Base-by-base conservation (phyloP, 2,888 invertebrate species). In the Meliscaeva auricollis region DNA sequence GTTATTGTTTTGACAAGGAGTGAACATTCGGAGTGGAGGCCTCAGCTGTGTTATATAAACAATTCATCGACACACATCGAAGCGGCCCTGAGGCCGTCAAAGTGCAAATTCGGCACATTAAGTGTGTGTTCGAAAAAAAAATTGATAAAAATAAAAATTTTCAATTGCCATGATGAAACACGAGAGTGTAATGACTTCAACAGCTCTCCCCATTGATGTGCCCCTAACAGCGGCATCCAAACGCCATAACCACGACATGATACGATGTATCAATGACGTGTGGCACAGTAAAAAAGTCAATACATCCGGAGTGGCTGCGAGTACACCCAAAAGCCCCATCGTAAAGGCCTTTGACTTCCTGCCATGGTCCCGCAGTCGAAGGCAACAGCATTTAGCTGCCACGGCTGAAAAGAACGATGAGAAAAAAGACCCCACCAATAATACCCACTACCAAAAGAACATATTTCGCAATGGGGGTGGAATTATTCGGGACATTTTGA, bases 301-400 rank as follows among this genome's bases (percentile, higher is more conserved):
- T 64, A 64, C 64, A 32, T 41, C 64, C 30, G 52, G 13, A 17
- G 41, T 68, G 15, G 73, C 54, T 74, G 20, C 82, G 69, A 88
- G 38, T 56, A 54, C 87, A 15, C 87, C 90, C 11, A 90, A 90
- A 26, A 91, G 91, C 81, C 91, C 92, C 73, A 91, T 92, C 7
- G 91, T 90, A 70, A 92, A 91, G 87, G 91, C 92, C 46, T 91
- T 92, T 72, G 92, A 92, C 69, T 92, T 92, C 62, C 88, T 92
- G 13, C 91, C 91, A 38, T 92, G 92, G 92, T 79, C 90, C 11
- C 89, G 90, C 50, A 90, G 88, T 73, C 90, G 88, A 83, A 91
- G 89, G 73, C 84, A 70, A 38, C 77, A 69, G 26, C 87, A 85
- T 20, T 77, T 77, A 82, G 87, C 75, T 22, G 66, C 35, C 8